Base-by-base conservation (phyloP, 2,797 vertebrate genomes). In the Fratercula arctica region DNA sequence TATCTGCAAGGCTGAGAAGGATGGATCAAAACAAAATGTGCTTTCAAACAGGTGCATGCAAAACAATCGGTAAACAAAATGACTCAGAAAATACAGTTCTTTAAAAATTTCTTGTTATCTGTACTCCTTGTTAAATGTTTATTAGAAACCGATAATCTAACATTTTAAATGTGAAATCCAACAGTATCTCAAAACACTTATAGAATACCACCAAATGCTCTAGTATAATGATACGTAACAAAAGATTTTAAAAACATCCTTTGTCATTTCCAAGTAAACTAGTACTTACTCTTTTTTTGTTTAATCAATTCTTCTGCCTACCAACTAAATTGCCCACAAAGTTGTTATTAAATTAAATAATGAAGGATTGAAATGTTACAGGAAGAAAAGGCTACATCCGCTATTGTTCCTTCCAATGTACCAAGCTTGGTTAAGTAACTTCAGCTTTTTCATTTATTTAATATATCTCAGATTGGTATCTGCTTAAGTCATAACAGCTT, bases 371-470 rank as follows among this genome's bases (percentile, higher is more conserved):
- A 91, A 96, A 94, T 37, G 35, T 92, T 66, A 64, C 14, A 50
- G 35, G 72, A 35, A 96, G 95, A 91, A 94, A 95, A 93, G 54
- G 39, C 81, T 81, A 4, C 41, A 23, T 33, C 37, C 37, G 41
- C 31, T 87, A 10, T 93, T 90, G 68, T 88, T 95, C 84, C 23
- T 26, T 70, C 41, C 75, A 91, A 61, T 19, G 68, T 39, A 83
- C n/a, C 13, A 21, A 69, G 43, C 29, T 50, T 25, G 54, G 43
- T 73, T 72, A 85, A 87, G 72, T 92, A 94, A 93, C 73, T 96
- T 95, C 81, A 90, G 57, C 24, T 60, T 84, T 76, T 63, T 87
- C 25, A 69, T 92, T 95, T 87, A 73, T 96, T 96, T 77, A 83
- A 93, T 95, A n/a, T 54, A 82, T 87, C 80, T 89, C 69, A 84